Base-by-base conservation (phyloP, 2,888 invertebrate species). In the Charanyca ferruginea region DNA sequence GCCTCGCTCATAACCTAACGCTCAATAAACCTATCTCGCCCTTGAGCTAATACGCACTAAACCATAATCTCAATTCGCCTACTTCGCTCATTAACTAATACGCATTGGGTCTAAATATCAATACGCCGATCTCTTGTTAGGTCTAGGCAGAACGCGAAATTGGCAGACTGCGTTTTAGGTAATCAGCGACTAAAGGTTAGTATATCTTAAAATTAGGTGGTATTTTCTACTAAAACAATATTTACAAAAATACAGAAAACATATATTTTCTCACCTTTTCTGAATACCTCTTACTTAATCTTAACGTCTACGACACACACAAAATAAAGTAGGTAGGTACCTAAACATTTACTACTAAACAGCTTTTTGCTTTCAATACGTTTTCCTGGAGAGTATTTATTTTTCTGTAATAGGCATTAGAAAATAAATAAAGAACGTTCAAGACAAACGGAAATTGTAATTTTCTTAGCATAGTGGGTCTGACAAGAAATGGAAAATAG, bases 321-420 rank as follows among this genome's bases (percentile, higher is more conserved):
- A 60, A n/a, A n/a, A n/a, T n/a, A n/a, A n/a, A 11, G 59, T 23
- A 28, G 13, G 35, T 35, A 35, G 35, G 13, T 35, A 35, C 32
- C 32, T 8, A 20, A 5, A 47, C 20, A 48, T 35, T 66, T 42
- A 3, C 7, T 16, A 32, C 28, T 23, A 48, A n/a, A 32, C 20
- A 48, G 41, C 23, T 60, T 70, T 48, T 48, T 59, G 23, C n/a
- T 41, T 32, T 18, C 42, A 70, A 61, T 61, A 61, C n/a, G 6
- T 48, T 48, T 49, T 38, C 61, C 8, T 2, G 48, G 32, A 70
- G 47, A 48, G 16, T 13, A 47, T 60, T 32, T 20, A 70, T 42
- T 32, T 68, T 45, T 57, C 9, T 47, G 38, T 28, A 22, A 8
- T 6, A 13, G 6, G 13, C 47, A 23, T 41, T 20, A 47, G 22